A percentile compares a stretch with the other conserved stretches of the same genome.
phyloP scores from a whole-genome alignment of 2,888 invertebrate species.

The Ceraclea dissimilis region DNA sequence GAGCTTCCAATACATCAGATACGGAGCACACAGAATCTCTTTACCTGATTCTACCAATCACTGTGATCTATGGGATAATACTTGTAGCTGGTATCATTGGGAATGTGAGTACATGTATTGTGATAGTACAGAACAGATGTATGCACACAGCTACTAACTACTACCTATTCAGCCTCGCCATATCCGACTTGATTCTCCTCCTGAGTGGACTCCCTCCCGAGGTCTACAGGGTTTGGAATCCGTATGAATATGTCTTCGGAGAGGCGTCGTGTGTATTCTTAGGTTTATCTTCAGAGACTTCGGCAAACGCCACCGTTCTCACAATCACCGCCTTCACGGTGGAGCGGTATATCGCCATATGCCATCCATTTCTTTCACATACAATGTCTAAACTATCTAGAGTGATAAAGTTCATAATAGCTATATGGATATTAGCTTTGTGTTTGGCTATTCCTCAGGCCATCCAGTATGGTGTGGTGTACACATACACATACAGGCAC shows the following conservation, averaged over 20 bases:
- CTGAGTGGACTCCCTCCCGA: slow-evolving; percentile 75
- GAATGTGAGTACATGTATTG: slow-evolving; percentile 71
- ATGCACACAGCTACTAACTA: slow-evolving; percentile 84
- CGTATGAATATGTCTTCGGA: slow-evolving; percentile 65
- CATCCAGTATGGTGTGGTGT: slow-evolving; percentile 70
- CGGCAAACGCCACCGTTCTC: slow-evolving; percentile 75
- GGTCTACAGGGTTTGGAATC: slow-evolving; percentile 67
- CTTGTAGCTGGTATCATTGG: slow-evolving; percentile 70
- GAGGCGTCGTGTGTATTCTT: slow-evolving; percentile 68
- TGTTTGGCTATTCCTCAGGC: slow-evolving; percentile 71
- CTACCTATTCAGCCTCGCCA: slow-evolving; percentile 71
- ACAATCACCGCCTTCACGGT: slow-evolving; percentile 85
- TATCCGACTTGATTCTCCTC: slow-evolving; percentile 67
- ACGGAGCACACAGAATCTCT: slow-evolving; percentile 41
- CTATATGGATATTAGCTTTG: slow-evolving; percentile 73
- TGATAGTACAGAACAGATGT: slow-evolving; percentile 65
- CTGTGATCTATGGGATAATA: slow-evolving; percentile 59
- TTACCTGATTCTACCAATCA: slow-evolving; percentile 58
- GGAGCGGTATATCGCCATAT: slow-evolving; percentile 82
- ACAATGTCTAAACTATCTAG: slow-evolving; percentile 78
- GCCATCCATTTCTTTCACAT: slow-evolving; percentile 76
- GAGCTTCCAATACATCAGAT: slow-evolving; percentile 3
- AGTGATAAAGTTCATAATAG: slow-evolving; percentile 65
- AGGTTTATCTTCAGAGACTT: slow-evolving; percentile 78
- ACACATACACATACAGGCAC: slow-evolving; percentile 28